Base-by-base conservation (phyloP, 2,113 vertebrate species). In the Urocitellus parryii region DNA sequence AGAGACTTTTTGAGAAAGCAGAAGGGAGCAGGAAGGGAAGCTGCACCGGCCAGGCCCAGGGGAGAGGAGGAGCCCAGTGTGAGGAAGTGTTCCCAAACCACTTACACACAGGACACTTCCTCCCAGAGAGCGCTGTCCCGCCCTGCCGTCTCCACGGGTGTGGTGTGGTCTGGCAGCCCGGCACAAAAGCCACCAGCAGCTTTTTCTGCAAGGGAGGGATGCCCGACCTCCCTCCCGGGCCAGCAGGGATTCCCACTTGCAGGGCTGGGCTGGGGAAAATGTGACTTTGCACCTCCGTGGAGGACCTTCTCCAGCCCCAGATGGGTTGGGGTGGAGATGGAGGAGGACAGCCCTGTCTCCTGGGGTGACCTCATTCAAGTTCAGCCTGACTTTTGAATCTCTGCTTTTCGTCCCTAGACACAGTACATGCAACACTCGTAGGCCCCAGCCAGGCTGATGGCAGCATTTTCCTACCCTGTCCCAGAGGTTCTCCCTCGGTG, bases 221-320 rank as follows among this genome's bases (percentile, higher is more conserved):
- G 29, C n/a, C 25, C 0, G 0, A 42, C 74, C 25, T 83, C 39
- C 79, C 25, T 83, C 39, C 29, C 0, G 10, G 90, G 63, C 74
- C 51, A 29, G 67, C 5, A 68, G 79, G 65, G 51, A 53, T 56
- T 91, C 27, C 77, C 22, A 0, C 56, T 48, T 0, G 0, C 72
- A 73, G 95, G 77, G 81, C 22, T 70, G 72, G 56, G 63, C 89
- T 51, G 32, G 39, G 89, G 94, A 85, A 88, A 95, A 34, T 11
- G 24, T 83, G 93, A 88, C 65, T 56, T 27, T 58, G 83, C 22
- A 61, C 58, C 12, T 65, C 29, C 2, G 2, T 39, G 39, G 73
- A 82, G 58, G 58, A 51, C 11, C 51, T 77, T 32, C 65, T 80
- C 53, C 51, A 76, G 68, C 17, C 79, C 56, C 34, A 14, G 37